These are phyloP conservation scores for Coilia nasus DNA, from an alignment of 2,797 vertebrate genomes.

Conservation along the genomic window DNA sequence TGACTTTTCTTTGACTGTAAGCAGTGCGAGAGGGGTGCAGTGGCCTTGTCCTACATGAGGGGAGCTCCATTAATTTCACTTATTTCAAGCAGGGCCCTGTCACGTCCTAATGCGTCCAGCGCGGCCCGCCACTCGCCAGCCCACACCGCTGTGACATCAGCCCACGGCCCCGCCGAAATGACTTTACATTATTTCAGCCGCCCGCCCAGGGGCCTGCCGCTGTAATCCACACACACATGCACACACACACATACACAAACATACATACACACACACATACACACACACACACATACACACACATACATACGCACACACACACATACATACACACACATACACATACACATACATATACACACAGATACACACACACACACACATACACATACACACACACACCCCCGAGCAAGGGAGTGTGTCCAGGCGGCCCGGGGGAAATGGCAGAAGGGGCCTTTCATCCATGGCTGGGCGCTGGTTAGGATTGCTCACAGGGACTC, in stretches of 20 bases:
- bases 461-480: constrained; percentile 57
- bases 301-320: too few relatives aligned
- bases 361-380: too few relatives aligned
- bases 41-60: constrained; percentile 90
- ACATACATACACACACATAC: too few relatives aligned
- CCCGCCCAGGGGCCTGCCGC: constrained; percentile 57
- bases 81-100: constrained; percentile 88
- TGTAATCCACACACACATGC: too few relatives aligned
- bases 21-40: constrained; percentile 85
- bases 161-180: constrained; percentile 72
- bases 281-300: too few relatives aligned
- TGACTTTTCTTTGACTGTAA: constrained; percentile 92
- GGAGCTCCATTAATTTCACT: constrained; percentile 93
- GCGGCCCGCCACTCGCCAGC: constrained; percentile 81
- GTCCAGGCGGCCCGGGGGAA: not conserved
- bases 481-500: not conserved
- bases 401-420: not conserved
- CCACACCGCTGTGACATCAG: constrained; percentile 78
- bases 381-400: too few relatives aligned
- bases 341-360: too few relatives aligned
- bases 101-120: constrained; percentile 86
- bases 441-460: constrained; percentile 69
- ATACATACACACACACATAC: too few relatives aligned
- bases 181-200: constrained; percentile 82
- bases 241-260: too few relatives aligned